A percentile compares a stretch with the other conserved stretches of the same genome.
Evolutionary conservation across 2,113 vertebrate genomes (phyloP).

Genomic region (Platichthys stellatus): DNA sequence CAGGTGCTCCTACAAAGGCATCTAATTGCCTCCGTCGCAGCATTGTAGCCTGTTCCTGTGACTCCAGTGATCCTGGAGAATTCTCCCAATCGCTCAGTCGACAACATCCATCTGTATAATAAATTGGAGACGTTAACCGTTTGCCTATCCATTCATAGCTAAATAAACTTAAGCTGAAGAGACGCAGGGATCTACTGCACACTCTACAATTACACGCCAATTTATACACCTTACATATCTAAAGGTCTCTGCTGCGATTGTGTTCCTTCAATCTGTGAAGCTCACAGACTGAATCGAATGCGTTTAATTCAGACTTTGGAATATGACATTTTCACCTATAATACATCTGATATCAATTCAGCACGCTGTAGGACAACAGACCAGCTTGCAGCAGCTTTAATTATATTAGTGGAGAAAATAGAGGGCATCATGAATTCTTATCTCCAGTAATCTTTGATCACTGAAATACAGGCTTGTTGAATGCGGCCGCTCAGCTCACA

Average conservation of each 20-base stretch:
- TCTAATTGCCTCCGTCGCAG: conserved; percentile 69
- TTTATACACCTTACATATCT: conserved; percentile 37
- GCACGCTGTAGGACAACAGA: conserved; percentile 34
- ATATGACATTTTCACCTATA: conserved; percentile 50
- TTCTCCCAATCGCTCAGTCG: conserved; percentile 48
- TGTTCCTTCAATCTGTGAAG: conserved; percentile 42
- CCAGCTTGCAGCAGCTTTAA: conserved; percentile 14
- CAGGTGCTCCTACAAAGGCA: conserved; percentile 77
- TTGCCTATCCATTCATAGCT: conserved; percentile 61
- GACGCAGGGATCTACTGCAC: conserved; percentile 39
- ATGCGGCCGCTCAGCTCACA: conserved; percentile 12
- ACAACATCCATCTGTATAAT: conserved; percentile 60
- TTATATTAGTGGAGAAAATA: conserved; percentile 37
- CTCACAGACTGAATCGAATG: conserved; percentile 27
- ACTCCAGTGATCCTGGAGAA: conserved; percentile 63
- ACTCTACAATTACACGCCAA: conserved; percentile 45
- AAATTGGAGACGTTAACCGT: conserved; percentile 64
- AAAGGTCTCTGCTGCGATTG: conserved; percentile 48
- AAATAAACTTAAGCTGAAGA: conserved; percentile 63
- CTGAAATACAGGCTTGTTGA: conserved; percentile 42
- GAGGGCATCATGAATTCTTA: conserved; percentile 32
- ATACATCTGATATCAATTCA: conserved; percentile 55
- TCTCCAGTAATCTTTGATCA: conserved; percentile 41
- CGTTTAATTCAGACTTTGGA: conserved; percentile 37
- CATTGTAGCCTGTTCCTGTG: conserved; percentile 57